Evolutionary conservation across 2,888 invertebrate species (phyloP), one percentile per base, ranked within the genome.

Genomic region (Drosophila aldrichi): DNA sequence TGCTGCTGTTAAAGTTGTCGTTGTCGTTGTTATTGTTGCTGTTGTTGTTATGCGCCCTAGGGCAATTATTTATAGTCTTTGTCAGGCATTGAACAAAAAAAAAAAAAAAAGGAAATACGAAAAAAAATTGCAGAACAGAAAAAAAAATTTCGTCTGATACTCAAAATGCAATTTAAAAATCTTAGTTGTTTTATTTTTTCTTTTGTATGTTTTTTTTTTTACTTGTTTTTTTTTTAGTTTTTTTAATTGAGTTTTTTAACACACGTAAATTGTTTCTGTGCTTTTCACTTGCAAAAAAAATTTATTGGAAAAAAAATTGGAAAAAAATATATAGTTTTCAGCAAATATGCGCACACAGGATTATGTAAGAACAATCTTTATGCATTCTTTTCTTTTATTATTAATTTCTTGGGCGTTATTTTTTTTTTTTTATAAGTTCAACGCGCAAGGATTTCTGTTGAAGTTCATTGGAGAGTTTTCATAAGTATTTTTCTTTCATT

Each of bases 51-150:
- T 57, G 57, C 54, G 82, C 85, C 82, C 51, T 74, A 67, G 49
- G 63, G 70, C 79, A 81, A 69, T 81, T 83, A 86, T 88, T 77
- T 88, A 77, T 77, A 89, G 84, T 72, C 70, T 63, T 77, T 74
- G 58, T 48, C 66, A 64, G 51, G 67, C 70, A 71, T 57, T 44
- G 52, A 59, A 43, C 75, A 79, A 76, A 60, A 75, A 44, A 38
- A n/a, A n/a, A 40, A 38, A 34, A 38, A 38, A 82, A 68, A 54
- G 41, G 38, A 18, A 9, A 36, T 54, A 40, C 38, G 20, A 38
- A 54, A 66, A 61, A 63, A 63, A 67, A 32, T 59, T 65, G 46
- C 48, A 63, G 54, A 81, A 77, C 78, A 58, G 59, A 70, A 62
- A 69, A 77, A 80, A 76, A 73, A 32, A 73, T 60, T 51, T 40